A percentile compares a stretch with the other conserved stretches of the same genome.
Evolutionary conservation across 2,888 invertebrate genomes (phyloP).

Genomic region (Agrenia bidenticulata): DNA sequence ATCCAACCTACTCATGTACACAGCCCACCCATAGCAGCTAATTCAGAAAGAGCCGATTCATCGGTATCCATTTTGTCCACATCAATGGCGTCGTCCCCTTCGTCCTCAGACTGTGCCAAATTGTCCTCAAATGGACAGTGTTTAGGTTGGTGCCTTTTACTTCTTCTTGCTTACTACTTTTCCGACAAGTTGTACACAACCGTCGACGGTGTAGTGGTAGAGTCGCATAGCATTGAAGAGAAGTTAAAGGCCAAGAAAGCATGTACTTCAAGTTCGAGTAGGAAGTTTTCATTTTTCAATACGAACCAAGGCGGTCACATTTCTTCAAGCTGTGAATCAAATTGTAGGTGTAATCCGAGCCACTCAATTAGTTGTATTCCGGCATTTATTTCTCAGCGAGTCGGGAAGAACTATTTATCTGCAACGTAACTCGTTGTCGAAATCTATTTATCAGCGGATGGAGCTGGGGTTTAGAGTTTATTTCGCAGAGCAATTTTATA

Average conservation of each 20-base stretch:
- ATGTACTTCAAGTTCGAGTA: not conserved
- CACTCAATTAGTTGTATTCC: no score
- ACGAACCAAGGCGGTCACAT: no score
- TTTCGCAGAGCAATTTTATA: no score
- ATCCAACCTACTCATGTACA: conserved; percentile 37
- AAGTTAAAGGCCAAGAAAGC: not conserved
- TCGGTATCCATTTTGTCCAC: conserved; percentile 37
- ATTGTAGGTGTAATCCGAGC: no score
- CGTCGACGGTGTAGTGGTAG: conserved; percentile 14
- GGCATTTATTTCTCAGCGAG: no score
- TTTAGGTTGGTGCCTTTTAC: conserved; percentile 54
- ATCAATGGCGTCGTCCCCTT: conserved; percentile 32
- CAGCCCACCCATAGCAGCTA: conserved; percentile 42
- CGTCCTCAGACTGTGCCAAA: conserved; percentile 49
- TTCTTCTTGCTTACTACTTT: conserved; percentile 40
- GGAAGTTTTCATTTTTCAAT: no score
- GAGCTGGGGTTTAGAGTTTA: no score
- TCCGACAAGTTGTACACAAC: not conserved
- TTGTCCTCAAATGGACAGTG: conserved; percentile 50
- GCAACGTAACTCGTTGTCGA: no score
- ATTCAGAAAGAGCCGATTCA: conserved; percentile 39
- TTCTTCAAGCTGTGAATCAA: no score
- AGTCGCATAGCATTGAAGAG: not conserved
- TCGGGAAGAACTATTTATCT: no score
- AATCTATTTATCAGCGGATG: no score